These are phyloP conservation scores for Erpobdella octoculata DNA, from an alignment of 2,888 invertebrate species.

Conservation along the genomic window DNA sequence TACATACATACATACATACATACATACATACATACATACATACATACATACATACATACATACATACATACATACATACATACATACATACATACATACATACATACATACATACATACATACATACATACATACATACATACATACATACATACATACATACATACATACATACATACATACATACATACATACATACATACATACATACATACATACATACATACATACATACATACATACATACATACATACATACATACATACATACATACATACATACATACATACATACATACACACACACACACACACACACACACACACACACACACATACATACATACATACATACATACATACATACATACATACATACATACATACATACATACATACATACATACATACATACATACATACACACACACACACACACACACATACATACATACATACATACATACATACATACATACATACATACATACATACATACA, in stretches of 20 bases:
- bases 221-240: slow-evolving; percentile 7
- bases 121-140: slow-evolving; percentile 9
- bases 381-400: no score
- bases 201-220: slow-evolving; percentile 19
- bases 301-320: no score
- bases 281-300: no score
- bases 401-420: no score
- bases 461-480: no score
- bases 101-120: slow-evolving; percentile 13
- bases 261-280: slow-evolving; percentile 12
- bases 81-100: slow-evolving; percentile 20
- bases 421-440: no score
- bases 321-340: no score
- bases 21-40: slow-evolving; percentile 15
- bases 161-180: slow-evolving; percentile 22
- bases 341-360: no score
- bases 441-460: no score
- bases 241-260: slow-evolving; percentile 13
- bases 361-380: no score
- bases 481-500: no score
- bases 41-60: slow-evolving; percentile 1
- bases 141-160: slow-evolving; percentile 12
- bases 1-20: neutral
- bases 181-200: slow-evolving; percentile 13
- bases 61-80: neutral